These are phyloP conservation scores for Atherinomorus stipes DNA, from an alignment of 2,113 vertebrate genomes.

Conservation along the genomic window DNA sequence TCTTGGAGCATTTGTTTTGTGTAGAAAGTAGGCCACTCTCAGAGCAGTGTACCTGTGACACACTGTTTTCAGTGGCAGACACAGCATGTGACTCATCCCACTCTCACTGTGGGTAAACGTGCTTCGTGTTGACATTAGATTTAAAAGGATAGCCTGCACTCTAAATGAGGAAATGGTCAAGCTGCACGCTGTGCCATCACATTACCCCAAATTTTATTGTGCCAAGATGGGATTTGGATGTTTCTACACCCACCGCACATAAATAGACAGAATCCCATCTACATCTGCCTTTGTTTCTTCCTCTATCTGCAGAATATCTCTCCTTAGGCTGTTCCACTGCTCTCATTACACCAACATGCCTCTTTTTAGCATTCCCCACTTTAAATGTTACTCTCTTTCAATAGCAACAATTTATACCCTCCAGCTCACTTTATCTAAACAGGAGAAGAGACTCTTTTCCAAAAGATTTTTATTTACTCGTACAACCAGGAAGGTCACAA, in stretches of 20 bases:
- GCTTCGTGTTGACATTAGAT: slow-evolving; percentile 49
- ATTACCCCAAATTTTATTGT: slow-evolving; percentile 17
- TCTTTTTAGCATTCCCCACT: slow-evolving; percentile 19
- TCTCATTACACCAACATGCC: slow-evolving; percentile 50
- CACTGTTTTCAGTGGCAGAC: slow-evolving; percentile 36
- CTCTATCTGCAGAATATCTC: slow-evolving; percentile 25
- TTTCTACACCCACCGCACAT: background rate
- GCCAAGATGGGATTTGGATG: slow-evolving; percentile 10
- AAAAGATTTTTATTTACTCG: slow-evolving; percentile 31
- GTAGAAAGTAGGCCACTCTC: slow-evolving; percentile 63
- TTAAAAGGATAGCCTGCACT: slow-evolving; percentile 15
- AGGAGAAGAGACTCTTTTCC: slow-evolving; percentile 32
- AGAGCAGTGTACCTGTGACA: slow-evolving; percentile 48
- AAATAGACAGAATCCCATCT: slow-evolving; percentile 4
- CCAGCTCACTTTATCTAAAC: slow-evolving; percentile 17
- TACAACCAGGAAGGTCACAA: slow-evolving; percentile 10
- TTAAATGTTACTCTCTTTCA: slow-evolving; percentile 27
- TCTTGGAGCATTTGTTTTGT: slow-evolving; percentile 27
- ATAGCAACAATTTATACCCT: slow-evolving; percentile 23
- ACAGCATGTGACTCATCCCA: slow-evolving; percentile 52
- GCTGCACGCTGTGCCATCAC: slow-evolving; percentile 9
- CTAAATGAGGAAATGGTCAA: slow-evolving; percentile 32
- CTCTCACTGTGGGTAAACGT: slow-evolving; percentile 23
- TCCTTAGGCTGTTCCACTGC: slow-evolving; percentile 38
- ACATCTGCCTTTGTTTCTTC: slow-evolving; percentile 22